Percentiles rank a stretch among this genome's conserved stretches.
These are phyloP conservation scores for Tragelaphus strepsiceros DNA, from an alignment of 2,113 vertebrate genomes.

Conservation along the genomic window DNA sequence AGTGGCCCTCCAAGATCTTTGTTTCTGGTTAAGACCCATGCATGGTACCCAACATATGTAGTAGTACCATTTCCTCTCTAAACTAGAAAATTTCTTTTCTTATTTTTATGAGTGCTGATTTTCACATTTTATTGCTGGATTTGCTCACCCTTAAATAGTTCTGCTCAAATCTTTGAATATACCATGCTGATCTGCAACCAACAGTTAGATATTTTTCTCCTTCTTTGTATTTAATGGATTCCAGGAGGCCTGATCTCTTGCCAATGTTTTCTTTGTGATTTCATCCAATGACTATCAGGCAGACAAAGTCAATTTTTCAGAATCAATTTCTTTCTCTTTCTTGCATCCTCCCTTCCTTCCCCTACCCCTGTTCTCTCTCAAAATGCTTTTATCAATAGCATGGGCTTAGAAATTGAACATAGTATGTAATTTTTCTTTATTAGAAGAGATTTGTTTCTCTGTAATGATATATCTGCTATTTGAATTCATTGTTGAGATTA, in stretches of 20 bases:
- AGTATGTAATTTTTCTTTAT: constrained; percentile 16
- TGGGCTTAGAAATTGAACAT: constrained; percentile 1
- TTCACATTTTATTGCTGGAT: constrained; percentile 50
- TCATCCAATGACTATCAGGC: constrained; percentile 40
- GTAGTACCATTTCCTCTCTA: constrained; percentile 17
- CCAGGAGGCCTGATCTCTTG: constrained; percentile 54
- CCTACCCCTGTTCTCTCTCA: not conserved
- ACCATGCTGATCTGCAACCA: constrained; percentile 33
- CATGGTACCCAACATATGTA: not conserved
- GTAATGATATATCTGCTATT: constrained; percentile 19
- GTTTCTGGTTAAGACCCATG: not conserved
- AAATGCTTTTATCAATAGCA: constrained; percentile 33
- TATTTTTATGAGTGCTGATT: constrained; percentile 54
- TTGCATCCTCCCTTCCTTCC: not conserved
- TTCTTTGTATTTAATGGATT: constrained; percentile 63
- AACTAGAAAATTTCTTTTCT: constrained; percentile 29
- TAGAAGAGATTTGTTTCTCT: not conserved
- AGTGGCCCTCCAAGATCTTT: not conserved
- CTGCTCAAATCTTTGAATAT: constrained; percentile 25
- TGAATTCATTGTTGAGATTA: constrained; percentile 37
- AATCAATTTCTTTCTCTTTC: not conserved
- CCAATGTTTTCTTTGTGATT: constrained; percentile 64
- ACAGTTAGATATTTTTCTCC: constrained; percentile 30
- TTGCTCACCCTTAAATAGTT: constrained; percentile 36
- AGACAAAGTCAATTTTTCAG: constrained; percentile 45